A percentile compares a stretch with the other conserved stretches of the same genome.
phyloP scores from a whole-genome alignment of 2,113 vertebrate species.

The Tragelaphus imberbis region DNA sequence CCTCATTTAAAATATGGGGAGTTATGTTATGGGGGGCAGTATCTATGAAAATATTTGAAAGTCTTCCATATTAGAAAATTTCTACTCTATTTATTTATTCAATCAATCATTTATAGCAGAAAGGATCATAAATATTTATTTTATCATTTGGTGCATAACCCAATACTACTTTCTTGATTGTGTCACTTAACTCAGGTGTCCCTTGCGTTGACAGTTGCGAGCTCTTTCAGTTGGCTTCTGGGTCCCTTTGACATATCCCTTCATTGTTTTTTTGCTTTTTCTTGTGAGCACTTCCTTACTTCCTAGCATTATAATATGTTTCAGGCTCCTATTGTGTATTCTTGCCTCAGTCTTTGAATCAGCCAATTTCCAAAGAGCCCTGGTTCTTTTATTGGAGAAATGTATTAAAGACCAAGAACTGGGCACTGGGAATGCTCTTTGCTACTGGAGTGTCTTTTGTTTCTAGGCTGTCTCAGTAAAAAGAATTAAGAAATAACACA shows the following conservation, averaged over 20 bases:
- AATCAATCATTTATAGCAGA: neutral
- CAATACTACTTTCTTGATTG: neutral
- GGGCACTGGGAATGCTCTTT: neutral
- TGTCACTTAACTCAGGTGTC: neutral
- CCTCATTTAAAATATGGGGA: neutral
- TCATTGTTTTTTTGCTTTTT: neutral
- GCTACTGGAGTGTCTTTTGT: neutral
- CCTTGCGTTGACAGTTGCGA: neutral
- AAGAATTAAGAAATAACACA: neutral
- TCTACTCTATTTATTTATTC: neutral
- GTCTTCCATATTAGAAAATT: neutral
- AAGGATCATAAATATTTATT: neutral
- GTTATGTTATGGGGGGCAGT: neutral
- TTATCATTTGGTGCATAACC: neutral
- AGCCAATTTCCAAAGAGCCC: neutral
- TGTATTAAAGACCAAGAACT: neutral
- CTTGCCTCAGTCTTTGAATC: neutral
- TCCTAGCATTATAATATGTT: neutral
- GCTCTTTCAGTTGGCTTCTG: neutral
- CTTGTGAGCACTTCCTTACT: neutral
- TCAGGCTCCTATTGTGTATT: neutral
- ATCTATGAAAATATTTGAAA: neutral
- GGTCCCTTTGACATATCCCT: neutral
- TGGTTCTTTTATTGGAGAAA: neutral
- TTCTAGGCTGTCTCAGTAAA: neutral